phyloP scores from a whole-genome alignment of 1,140 invertebrate genomes.

The Solenopsis fugax region DNA sequence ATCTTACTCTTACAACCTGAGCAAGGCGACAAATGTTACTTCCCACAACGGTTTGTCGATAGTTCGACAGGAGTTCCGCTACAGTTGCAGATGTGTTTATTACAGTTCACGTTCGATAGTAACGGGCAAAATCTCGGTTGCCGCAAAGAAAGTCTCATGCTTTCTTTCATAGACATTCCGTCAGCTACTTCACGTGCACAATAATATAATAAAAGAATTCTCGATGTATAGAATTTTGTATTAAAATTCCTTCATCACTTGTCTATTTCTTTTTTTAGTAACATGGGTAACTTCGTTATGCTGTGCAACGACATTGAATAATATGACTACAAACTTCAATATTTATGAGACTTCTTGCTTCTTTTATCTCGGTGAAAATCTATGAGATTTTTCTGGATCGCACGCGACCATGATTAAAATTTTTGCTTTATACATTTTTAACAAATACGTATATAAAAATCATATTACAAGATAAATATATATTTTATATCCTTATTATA shows the following conservation, averaged over 20 bases:
- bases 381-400: neutral
- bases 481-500: neutral
- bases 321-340: neutral
- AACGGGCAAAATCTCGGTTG: conserved; percentile 32
- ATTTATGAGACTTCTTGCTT: neutral
- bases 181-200: conserved; percentile 5
- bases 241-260: conserved; percentile 48
- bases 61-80: conserved; percentile 43
- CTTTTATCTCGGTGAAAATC: neutral
- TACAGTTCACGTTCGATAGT: conserved; percentile 44
- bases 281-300: conserved; percentile 3
- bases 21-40: conserved; percentile 46
- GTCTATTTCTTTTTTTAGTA: conserved; percentile 24
- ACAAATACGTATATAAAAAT: neutral
- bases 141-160: neutral
- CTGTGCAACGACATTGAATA: neutral
- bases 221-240: conserved; percentile 48
- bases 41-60: conserved; percentile 56
- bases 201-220: conserved; percentile 40
- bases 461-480: neutral
- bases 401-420: neutral
- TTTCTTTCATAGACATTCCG: conserved; percentile 1
- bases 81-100: conserved; percentile 61
- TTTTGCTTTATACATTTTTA: neutral
- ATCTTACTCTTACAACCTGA: neutral